phyloP scores from a whole-genome alignment of 2,113 vertebrate genomes.

The Mionectes macconnelli region DNA sequence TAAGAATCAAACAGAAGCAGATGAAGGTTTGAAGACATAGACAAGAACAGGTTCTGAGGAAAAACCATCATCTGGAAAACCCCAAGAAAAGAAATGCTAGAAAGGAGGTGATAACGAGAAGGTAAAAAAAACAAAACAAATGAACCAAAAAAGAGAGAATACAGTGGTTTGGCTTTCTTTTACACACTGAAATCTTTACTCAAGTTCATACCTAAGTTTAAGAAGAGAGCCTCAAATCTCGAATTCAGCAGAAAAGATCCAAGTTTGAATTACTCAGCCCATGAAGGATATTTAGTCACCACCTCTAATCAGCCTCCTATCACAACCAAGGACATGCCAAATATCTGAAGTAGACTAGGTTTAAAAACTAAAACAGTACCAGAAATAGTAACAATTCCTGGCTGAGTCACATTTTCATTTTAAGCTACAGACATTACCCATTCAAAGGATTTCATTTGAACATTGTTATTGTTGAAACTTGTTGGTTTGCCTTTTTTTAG shows the following conservation, averaged over 20 bases:
- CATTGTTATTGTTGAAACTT: slow-evolving; percentile 31
- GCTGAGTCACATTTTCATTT: slow-evolving; percentile 36
- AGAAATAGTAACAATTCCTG: slow-evolving; percentile 45
- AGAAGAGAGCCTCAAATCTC: background rate
- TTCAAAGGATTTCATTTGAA: slow-evolving; percentile 19
- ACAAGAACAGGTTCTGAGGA: background rate
- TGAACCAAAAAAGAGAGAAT: background rate
- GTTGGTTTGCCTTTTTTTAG: background rate
- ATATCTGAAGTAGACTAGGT: background rate
- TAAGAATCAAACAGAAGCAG: background rate
- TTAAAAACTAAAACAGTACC: slow-evolving; percentile 14
- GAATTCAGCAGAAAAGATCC: background rate
- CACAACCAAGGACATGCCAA: background rate
- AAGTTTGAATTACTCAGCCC: background rate
- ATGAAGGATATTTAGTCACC: background rate
- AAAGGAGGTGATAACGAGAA: background rate
- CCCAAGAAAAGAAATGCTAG: background rate
- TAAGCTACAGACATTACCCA: background rate
- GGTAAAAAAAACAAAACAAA: background rate
- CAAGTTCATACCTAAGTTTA: background rate
- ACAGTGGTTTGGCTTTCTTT: background rate
- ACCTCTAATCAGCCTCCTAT: background rate
- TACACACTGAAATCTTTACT: background rate
- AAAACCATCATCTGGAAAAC: background rate
- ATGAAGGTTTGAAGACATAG: background rate